phyloP scores from a whole-genome alignment of 2,113 vertebrate species.

The Toxotes chatareus region DNA sequence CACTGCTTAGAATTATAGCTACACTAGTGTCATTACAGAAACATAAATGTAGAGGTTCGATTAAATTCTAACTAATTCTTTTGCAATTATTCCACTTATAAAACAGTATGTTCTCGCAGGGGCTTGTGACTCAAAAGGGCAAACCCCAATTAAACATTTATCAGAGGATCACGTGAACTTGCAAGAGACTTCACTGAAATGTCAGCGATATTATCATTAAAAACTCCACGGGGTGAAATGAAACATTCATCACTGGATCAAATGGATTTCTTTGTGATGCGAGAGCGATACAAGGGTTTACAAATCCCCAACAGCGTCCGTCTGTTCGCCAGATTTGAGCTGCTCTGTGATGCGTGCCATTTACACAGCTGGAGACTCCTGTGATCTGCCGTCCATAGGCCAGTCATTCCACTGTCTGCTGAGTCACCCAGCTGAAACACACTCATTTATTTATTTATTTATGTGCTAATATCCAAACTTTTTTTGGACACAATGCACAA shows the following conservation, averaged over 20 bases:
- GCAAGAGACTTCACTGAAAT: conserved; percentile 17
- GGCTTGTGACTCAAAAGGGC: not conserved
- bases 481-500: too few relatives aligned
- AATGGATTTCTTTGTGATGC: conserved; percentile 31
- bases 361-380: conserved; percentile 52
- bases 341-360: conserved; percentile 35
- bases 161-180: not conserved
- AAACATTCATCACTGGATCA: conserved; percentile 36
- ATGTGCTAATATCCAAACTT: too few relatives aligned
- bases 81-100: not conserved
- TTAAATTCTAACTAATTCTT: too few relatives aligned
- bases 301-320: conserved; percentile 27
- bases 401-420: not conserved
- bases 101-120: not conserved
- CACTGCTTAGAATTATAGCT: too few relatives aligned
- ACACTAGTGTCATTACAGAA: too few relatives aligned
- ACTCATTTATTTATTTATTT: not conserved
- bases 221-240: not conserved
- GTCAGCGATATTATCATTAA: conserved; percentile 20
- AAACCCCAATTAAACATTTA: not conserved
- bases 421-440: not conserved
- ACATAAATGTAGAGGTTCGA: too few relatives aligned
- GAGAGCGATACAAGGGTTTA: conserved; percentile 31
- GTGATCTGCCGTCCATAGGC: not conserved
- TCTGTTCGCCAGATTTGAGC: conserved; percentile 39